Evolutionary conservation across 1,140 invertebrate species (phyloP).

Genomic region (Drosophila serrata): DNA sequence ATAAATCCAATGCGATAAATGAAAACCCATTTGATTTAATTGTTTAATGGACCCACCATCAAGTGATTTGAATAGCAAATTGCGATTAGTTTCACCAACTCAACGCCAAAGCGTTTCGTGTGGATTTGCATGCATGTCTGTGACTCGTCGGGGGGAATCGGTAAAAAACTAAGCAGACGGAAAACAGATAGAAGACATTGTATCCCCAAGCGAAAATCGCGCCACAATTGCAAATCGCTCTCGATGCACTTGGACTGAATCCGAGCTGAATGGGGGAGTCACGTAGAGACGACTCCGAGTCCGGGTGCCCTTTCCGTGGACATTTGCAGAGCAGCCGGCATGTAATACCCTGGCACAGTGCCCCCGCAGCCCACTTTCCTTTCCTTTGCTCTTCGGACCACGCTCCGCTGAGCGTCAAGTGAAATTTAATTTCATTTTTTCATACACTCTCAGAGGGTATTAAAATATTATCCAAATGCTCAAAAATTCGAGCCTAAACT

Average conservation of each 20-base stretch:
- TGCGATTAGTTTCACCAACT: slow-evolving; percentile 59
- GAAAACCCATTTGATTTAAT: slow-evolving; percentile 43
- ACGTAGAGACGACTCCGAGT: slow-evolving; percentile 24
- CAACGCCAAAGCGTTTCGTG: slow-evolving; percentile 49
- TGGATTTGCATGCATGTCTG: slow-evolving; percentile 71
- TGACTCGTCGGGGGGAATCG: slow-evolving; percentile 7
- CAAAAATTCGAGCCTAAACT: neutral
- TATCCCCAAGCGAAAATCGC: slow-evolving; percentile 39
- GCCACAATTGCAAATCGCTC: slow-evolving; percentile 55
- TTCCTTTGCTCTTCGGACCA: slow-evolving; percentile 23
- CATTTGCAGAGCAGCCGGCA: slow-evolving; percentile 36
- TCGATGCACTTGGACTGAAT: slow-evolving; percentile 28
- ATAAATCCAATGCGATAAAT: slow-evolving; percentile 18
- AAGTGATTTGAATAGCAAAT: slow-evolving; percentile 38
- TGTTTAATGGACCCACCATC: slow-evolving; percentile 59
- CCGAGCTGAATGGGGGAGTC: slow-evolving; percentile 12
- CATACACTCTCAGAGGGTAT: slow-evolving; percentile 16
- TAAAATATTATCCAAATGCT: neutral
- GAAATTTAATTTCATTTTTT: slow-evolving; percentile 71
- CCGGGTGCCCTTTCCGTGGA: slow-evolving; percentile 12
- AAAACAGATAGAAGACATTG: slow-evolving; percentile 8
- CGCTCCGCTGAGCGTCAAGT: slow-evolving; percentile 61
- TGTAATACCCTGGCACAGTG: slow-evolving; percentile 39
- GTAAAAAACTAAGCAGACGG: slow-evolving; percentile 35
- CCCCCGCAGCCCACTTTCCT: slow-evolving; percentile 44